phyloP scores from a whole-genome alignment of 2,113 vertebrate species.

The Laterallus jamaicensis region DNA sequence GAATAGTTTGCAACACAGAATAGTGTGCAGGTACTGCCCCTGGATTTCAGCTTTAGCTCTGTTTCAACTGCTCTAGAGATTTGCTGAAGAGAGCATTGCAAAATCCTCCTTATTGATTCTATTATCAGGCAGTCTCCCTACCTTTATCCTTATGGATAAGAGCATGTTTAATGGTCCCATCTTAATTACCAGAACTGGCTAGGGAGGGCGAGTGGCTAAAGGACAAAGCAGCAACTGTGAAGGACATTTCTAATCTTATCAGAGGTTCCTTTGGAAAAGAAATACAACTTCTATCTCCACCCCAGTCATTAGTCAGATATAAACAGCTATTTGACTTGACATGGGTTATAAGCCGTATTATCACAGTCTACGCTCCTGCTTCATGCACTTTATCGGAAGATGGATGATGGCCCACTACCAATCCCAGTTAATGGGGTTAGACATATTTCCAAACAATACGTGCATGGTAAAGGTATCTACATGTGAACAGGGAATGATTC shows the following conservation, averaged over 20 bases:
- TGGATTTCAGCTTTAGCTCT: neutral
- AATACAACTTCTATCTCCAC: neutral
- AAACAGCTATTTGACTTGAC: neutral
- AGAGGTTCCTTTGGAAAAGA: neutral
- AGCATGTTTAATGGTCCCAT: neutral
- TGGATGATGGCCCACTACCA: conserved; percentile 11
- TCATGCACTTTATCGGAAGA: neutral
- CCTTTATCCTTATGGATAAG: neutral
- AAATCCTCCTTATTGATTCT: neutral
- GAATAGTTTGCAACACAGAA: neutral
- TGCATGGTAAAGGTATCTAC: neutral
- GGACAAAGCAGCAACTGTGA: neutral
- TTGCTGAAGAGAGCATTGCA: neutral
- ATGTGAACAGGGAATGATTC: neutral
- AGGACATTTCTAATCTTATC: conserved; percentile 27
- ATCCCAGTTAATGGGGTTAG: neutral
- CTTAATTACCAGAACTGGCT: conserved; percentile 16
- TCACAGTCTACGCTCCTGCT: neutral
- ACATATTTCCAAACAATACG: neutral
- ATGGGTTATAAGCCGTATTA: neutral
- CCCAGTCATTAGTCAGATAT: conserved; percentile 24
- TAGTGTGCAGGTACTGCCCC: neutral
- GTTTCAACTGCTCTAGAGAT: neutral
- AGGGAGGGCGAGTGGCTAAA: neutral
- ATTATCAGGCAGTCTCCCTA: neutral